Evolutionary conservation across 2,888 invertebrate species (phyloP).

Genomic region (Drosophila robusta): DNA sequence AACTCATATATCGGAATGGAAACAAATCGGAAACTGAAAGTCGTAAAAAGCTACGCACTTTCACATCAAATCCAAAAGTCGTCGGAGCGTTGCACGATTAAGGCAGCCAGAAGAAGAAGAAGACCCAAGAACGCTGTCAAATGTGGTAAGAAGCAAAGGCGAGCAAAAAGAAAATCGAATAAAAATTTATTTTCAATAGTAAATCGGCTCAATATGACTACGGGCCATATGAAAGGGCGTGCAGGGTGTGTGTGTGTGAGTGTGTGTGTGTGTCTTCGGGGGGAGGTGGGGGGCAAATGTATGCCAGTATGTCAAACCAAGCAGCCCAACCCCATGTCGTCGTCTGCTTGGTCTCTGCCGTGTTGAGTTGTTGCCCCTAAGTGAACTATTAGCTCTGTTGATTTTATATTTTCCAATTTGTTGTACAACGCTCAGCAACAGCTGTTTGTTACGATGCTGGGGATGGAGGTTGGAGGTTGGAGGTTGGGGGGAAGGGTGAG

Average conservation of each 20-base stretch:
- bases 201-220: conserved; percentile 75
- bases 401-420: conserved; percentile 81
- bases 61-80: conserved; percentile 66
- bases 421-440: conserved; percentile 57
- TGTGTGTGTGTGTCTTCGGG: background rate
- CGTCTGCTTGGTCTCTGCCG: conserved; percentile 11
- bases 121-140: conserved; percentile 39
- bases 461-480: background rate
- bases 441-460: conserved; percentile 35
- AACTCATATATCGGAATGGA: conserved; percentile 18
- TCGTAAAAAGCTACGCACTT: conserved; percentile 70
- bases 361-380: conserved; percentile 62
- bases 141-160: conserved; percentile 23
- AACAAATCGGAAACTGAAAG: conserved; percentile 56
- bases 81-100: conserved; percentile 67
- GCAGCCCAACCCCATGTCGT: conserved; percentile 20
- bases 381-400: conserved; percentile 80
- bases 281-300: conserved; percentile 52
- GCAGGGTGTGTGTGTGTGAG: conserved; percentile 10
- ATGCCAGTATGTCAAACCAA: conserved; percentile 73
- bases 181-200: conserved; percentile 82
- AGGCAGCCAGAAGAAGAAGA: conserved; percentile 32
- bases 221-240: conserved; percentile 47
- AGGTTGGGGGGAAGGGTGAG: background rate
- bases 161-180: conserved; percentile 65